Evolutionary conservation across 2,888 invertebrate species (phyloP).

Genomic region (Tryphoninae sp.): DNA sequence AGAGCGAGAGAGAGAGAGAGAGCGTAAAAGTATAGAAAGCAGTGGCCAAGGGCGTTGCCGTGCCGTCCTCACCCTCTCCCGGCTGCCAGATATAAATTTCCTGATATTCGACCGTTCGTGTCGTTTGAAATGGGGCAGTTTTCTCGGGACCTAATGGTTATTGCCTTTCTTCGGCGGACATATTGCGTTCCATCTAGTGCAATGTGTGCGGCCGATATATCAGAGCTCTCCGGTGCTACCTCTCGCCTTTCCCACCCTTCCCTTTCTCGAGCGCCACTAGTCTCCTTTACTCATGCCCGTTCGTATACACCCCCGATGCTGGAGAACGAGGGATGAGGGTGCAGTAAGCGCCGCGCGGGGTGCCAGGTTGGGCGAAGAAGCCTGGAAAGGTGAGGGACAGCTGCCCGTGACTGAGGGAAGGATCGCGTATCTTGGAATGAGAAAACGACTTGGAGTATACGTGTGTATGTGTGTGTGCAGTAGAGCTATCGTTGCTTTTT

Average conservation of each 20-base stretch:
- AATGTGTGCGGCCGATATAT: constrained; percentile 84
- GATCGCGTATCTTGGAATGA: constrained; percentile 56
- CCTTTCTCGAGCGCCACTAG: constrained; percentile 60
- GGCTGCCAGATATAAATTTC: constrained; percentile 83
- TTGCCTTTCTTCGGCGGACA: constrained; percentile 84
- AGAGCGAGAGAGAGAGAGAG: constrained; percentile 2
- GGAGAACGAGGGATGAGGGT: constrained; percentile 66
- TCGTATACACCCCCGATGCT: constrained; percentile 13
- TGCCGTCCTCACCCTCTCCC: constrained; percentile 23
- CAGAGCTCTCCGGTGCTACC: constrained; percentile 76
- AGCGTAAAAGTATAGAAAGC: constrained; percentile 32
- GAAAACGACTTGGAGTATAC: not conserved
- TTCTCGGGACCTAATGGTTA: constrained; percentile 85
- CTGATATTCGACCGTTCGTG: constrained; percentile 84
- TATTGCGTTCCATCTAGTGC: constrained; percentile 85
- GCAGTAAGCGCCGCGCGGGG: constrained; percentile 53
- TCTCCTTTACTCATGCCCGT: constrained; percentile 20
- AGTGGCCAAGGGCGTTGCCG: constrained; percentile 58
- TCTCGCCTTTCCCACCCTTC: constrained; percentile 28
- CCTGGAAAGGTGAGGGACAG: constrained; percentile 23
- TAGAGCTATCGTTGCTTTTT: constrained; percentile 31
- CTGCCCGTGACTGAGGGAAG: constrained; percentile 16
- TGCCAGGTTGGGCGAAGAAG: constrained; percentile 36
- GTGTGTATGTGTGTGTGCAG: not conserved
- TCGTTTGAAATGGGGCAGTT: constrained; percentile 85